Conservation (phyloP, 2,888 invertebrate species). For the Oligia strigilis region DNA sequence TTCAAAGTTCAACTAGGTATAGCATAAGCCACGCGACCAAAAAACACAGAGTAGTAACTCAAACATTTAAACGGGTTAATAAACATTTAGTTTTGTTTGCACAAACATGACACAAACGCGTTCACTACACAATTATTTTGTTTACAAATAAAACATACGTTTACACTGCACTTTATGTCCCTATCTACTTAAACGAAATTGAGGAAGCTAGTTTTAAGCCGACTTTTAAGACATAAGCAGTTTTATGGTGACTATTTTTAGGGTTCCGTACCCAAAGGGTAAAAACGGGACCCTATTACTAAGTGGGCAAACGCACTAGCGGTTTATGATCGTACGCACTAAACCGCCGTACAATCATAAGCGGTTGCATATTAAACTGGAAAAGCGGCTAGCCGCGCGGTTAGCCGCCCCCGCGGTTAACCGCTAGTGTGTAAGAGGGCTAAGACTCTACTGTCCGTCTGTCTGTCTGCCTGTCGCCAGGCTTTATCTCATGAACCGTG, state of each 20-base stretch:
- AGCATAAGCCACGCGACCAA: background rate
- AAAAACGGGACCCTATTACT: too few species aligned
- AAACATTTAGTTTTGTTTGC: slow-evolving; percentile 42
- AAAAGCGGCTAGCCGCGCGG: too few species aligned
- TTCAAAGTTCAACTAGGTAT: background rate
- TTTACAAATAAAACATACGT: slow-evolving; percentile 34
- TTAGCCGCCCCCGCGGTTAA: too few species aligned
- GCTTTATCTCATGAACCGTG: too few species aligned
- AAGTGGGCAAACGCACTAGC: too few species aligned
- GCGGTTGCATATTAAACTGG: too few species aligned
- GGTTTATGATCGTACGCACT: too few species aligned
- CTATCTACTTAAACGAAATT: background rate
- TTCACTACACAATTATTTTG: slow-evolving; percentile 26
- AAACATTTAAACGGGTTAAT: slow-evolving; percentile 20
- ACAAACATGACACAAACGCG: slow-evolving; percentile 41
- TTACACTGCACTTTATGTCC: slow-evolving; percentile 10
- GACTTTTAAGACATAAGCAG: background rate
- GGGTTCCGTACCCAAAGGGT: too few species aligned
- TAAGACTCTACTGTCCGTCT: too few species aligned
- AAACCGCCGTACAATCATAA: too few species aligned
- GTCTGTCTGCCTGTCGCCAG: too few species aligned
- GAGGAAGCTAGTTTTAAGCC: background rate
- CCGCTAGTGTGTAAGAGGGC: too few species aligned
- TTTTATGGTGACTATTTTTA: background rate
- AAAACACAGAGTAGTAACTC: slow-evolving; percentile 13